A percentile compares a stretch with the other conserved stretches of the same genome.
These are phyloP conservation scores for Taeniopygia guttata DNA, from an alignment of 2,797 vertebrate species.

Conservation along the genomic window DNA sequence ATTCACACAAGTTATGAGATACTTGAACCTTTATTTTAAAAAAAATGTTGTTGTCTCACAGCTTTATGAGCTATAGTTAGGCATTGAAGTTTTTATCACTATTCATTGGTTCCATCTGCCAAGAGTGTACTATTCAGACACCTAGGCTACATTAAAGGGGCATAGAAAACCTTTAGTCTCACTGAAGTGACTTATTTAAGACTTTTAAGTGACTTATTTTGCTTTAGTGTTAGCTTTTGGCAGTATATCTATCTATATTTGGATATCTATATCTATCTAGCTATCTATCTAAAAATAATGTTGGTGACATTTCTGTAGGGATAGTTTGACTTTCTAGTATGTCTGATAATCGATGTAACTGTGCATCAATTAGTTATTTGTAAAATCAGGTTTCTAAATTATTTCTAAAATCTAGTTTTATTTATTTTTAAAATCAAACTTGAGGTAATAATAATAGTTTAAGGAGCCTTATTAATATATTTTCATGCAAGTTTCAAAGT, in stretches of 20 bases:
- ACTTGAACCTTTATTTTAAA: neutral
- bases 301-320: neutral
- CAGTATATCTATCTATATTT: neutral
- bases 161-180: neutral
- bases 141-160: neutral
- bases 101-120: neutral
- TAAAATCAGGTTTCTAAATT: neutral
- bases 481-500: neutral
- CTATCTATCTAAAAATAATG: too few species aligned
- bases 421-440: neutral
- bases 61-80: neutral
- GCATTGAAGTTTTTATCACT: neutral
- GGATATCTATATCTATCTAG: neutral
- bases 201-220: neutral
- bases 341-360: neutral
- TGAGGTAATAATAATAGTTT: neutral
- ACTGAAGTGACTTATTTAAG: neutral
- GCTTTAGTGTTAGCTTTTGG: neutral
- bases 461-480: neutral
- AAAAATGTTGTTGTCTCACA: neutral
- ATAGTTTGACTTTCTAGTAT: neutral
- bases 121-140: neutral
- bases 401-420: neutral
- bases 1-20: neutral
- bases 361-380: neutral